These are phyloP conservation scores for Aromia moschata DNA, from an alignment of 2,888 invertebrate genomes.

Conservation along the genomic window DNA sequence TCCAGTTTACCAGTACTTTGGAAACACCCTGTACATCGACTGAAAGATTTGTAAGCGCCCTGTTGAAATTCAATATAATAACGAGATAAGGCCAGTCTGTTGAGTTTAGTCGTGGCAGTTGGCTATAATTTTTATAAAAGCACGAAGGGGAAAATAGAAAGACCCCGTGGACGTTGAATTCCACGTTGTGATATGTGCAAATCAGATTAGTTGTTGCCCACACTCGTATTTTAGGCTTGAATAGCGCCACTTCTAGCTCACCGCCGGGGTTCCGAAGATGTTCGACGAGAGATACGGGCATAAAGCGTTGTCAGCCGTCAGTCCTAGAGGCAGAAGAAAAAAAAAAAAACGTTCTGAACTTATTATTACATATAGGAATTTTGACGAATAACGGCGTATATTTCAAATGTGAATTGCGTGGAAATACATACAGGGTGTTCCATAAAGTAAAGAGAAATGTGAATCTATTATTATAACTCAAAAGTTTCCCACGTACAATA, in stretches of 20 bases:
- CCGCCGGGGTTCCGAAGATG: conserved; percentile 40
- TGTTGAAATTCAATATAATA: conserved; percentile 34
- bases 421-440: too few species aligned
- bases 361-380: too few species aligned
- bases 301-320: conserved; percentile 39
- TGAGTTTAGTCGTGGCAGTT: conserved; percentile 36
- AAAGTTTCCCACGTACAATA: too few species aligned
- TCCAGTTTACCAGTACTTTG: too few species aligned
- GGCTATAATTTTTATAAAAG: conserved; percentile 39
- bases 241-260: conserved; percentile 41
- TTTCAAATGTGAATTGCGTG: too few species aligned
- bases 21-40: too few species aligned
- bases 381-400: too few species aligned
- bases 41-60: conserved; percentile 8
- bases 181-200: conserved; percentile 40
- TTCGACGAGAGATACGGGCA: conserved; percentile 33
- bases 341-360: too few species aligned
- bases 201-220: conserved; percentile 39
- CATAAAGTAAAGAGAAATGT: too few species aligned
- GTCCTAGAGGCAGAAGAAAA: too few species aligned
- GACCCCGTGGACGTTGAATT: conserved; percentile 31
- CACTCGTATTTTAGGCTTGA: conserved; percentile 35
- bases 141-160: conserved; percentile 23
- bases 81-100: conserved; percentile 28
- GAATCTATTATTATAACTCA: too few species aligned